phyloP scores from a whole-genome alignment of 2,888 invertebrate species.

The Drosophila maculinotata region DNA sequence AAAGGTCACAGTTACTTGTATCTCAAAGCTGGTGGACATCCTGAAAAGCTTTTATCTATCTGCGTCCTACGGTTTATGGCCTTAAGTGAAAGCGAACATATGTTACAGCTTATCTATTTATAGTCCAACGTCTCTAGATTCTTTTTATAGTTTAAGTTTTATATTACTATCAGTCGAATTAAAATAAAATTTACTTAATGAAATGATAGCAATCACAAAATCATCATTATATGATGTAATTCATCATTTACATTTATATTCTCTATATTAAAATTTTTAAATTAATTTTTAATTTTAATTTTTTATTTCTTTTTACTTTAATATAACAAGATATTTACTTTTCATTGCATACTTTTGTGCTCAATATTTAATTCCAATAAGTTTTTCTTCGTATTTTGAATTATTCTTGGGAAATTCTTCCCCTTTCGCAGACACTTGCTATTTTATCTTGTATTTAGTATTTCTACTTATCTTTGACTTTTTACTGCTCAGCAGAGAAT shows the following conservation, averaged over 20 bases:
- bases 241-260: too few relatives aligned
- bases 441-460: conserved; percentile 5
- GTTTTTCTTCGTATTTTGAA: background rate
- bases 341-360: conserved; percentile 14
- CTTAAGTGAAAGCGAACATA: background rate
- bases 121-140: background rate
- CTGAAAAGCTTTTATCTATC: conserved; percentile 21
- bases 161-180: too few relatives aligned
- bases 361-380: background rate
- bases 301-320: background rate
- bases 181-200: too few relatives aligned
- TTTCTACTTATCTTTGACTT: conserved; percentile 26
- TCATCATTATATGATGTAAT: too few relatives aligned
- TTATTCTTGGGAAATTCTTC: background rate
- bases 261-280: too few relatives aligned
- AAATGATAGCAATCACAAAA: too few relatives aligned
- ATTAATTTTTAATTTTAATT: background rate
- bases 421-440: conserved; percentile 3
- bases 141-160: too few relatives aligned
- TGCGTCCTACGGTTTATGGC: conserved; percentile 5
- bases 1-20: conserved; percentile 29
- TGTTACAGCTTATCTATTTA: background rate
- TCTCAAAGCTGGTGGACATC: conserved; percentile 12
- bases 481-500: conserved; percentile 60
- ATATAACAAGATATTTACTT: background rate